Evolutionary conservation across 2,888 invertebrate genomes (phyloP), one percentile per base, ranked within the genome.

Genomic region (Parnassius glacialis): DNA sequence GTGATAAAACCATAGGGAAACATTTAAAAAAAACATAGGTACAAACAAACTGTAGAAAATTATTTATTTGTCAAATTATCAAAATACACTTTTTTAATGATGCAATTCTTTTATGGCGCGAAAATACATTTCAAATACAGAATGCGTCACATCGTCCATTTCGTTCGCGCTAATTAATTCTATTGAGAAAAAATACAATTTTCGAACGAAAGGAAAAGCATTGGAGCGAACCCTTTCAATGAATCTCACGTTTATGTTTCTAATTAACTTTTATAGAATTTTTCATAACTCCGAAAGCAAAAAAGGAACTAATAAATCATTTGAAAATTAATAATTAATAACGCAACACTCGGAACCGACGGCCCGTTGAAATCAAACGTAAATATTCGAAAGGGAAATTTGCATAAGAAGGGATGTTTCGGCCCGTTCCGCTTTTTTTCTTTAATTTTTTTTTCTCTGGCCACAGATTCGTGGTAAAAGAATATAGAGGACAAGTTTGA

Each of bases 291-390:
- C 77, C 70, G 62, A 45, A 20, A n/a, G 42, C 44, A 67, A 67
- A 70, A 75, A 74, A 76, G 75, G 76, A 75, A 78, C 74, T 84
- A 84, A 90, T 90, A 90, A 90, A 90, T 91, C 89, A 89, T 84
- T 85, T 76, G 81, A 69, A 78, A 90, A 90, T 91, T 90, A 90
- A 90, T 90, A 89, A 90, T 89, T 86, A 87, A 88, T 86, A 83
- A 71, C 70, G 77, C 69, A 76, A 78, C 80, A 75, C 74, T 70
- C 72, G 74, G 76, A 74, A 66, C 81, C 80, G 85, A 81, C 82
- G 80, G 82, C 64, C 70, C 73, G 79, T 74, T 76, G 75, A 77
- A 85, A 87, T 89, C 87, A 84, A 85, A 87, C 81, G 83, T 81
- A 79, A 82, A 85, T 84, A 83, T 80, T 78, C 74, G 76, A 79